Conservation (phyloP, 2,797 vertebrate genomes). For the Arctocebus calabarensis region DNA sequence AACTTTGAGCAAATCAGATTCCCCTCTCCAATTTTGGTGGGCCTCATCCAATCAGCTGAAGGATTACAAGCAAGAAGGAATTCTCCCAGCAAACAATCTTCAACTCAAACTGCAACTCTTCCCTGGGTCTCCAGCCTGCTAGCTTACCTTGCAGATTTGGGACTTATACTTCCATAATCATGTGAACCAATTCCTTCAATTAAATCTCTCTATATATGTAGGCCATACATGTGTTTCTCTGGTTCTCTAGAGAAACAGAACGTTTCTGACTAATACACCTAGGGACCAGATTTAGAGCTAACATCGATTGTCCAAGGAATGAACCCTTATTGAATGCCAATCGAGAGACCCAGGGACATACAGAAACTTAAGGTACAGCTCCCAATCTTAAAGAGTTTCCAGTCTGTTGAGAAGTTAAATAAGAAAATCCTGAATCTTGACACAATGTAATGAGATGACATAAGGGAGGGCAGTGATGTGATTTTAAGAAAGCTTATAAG, state of each 20-base stretch:
- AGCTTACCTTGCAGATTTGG: not conserved
- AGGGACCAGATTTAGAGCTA: not conserved
- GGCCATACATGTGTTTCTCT: not conserved
- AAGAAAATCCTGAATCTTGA: not conserved
- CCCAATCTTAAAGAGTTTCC: not conserved
- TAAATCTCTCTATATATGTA: not conserved
- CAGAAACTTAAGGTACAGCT: not conserved
- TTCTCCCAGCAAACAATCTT: not conserved
- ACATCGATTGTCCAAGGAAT: not conserved
- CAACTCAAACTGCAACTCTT: not conserved
- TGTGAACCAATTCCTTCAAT: not conserved
- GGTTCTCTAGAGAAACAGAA: not conserved
- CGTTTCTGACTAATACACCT: not conserved
- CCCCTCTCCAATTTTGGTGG: not conserved
- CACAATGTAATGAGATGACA: rapidly evolving
- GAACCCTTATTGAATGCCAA: not conserved
- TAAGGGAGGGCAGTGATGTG: rapidly evolving
- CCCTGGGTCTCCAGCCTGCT: not conserved
- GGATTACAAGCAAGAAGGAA: not conserved
- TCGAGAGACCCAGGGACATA: not conserved
- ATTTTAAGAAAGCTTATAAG: not conserved
- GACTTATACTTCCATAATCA: no score
- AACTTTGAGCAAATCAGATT: not conserved
- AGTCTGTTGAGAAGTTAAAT: not conserved
- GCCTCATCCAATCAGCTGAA: not conserved